Evolutionary conservation across 2,113 vertebrate genomes (phyloP), one percentile per base, ranked within the genome.

Genomic region (Muntiacus muntjak): DNA sequence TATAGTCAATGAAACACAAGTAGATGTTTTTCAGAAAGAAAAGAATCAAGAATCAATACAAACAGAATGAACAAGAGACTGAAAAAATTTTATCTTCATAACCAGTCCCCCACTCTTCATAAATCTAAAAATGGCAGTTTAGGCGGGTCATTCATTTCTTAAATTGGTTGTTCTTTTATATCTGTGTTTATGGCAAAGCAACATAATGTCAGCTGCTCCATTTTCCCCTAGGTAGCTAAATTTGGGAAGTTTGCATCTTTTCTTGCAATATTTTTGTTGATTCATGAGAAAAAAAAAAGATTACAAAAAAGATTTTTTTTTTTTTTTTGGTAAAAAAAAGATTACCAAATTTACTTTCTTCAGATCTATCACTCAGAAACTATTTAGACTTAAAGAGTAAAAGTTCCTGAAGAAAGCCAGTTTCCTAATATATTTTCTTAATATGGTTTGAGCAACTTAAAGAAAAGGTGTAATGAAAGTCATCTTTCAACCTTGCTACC

Each of bases 401-500:
- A 97, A 82, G 25, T 92, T 98, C 26, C 43, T 89, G 36, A 54
- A 81, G 45, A 76, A 95, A 96, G 76, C 45, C 40, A 81, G 45
- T 79, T 90, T 92, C 43, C 90, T 67, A 54, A 21, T 50, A 50
- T 50, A 50, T 50, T 79, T 90, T 92, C 43, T 86, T 67, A 54
- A 21, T 67, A 91, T 45, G 28, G 8, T 90, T 90, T 95, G 11
- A 91, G 40, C 50, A 62, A 62, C 26, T 47, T 52, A 79, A 97
- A 50, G 30, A 91, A 40, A 33, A 64, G 26, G 71, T 74, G 13
- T 97, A 98, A 98, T 97, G 93, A 97, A 98, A 98, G 83, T 87
- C 91, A 97, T 97, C 86, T 88, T 96, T 98, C 95, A 98, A 57
- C 3, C 21, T 89, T 57, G 71, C 36, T n/a, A 83, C 67, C 52